phyloP scores from a whole-genome alignment of 2,113 vertebrate genomes.

The Tragelaphus strepsiceros region DNA sequence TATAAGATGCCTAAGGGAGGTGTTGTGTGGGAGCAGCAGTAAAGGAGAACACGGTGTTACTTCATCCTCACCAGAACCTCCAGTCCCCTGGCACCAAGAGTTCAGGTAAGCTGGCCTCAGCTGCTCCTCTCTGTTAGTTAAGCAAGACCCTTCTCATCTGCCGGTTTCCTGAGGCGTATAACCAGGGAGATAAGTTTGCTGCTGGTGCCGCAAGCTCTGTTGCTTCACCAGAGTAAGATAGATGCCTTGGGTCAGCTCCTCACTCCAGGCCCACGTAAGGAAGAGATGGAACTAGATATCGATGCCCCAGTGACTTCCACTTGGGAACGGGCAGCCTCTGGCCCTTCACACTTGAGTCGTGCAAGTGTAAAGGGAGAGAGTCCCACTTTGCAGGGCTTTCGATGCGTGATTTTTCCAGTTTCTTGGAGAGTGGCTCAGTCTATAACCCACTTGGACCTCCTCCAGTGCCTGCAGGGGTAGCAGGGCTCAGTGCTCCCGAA shows the following conservation, averaged over 20 bases:
- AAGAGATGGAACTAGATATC: not conserved
- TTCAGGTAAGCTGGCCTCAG: not conserved
- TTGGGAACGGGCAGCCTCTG: not conserved
- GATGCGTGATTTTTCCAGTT: not conserved
- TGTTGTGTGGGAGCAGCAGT: not conserved
- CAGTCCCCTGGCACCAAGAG: not conserved
- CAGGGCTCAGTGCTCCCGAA: accelerated
- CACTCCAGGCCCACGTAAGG: not conserved
- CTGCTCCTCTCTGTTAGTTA: not conserved
- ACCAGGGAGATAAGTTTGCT: not conserved
- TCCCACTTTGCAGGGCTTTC: not conserved
- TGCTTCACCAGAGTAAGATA: not conserved
- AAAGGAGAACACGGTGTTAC: not conserved
- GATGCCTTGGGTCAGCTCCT: not conserved
- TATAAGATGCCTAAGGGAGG: not conserved
- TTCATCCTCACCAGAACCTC: not conserved
- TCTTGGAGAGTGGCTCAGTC: too few species aligned
- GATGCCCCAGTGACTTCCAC: not conserved
- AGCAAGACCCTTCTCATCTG: not conserved
- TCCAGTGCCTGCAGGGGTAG: not conserved
- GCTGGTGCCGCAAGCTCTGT: not conserved
- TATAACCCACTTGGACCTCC: accelerated
- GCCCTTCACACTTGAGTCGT: not conserved
- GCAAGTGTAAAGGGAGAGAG: not conserved
- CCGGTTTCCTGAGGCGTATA: not conserved